These are phyloP conservation scores for Zophobas morio DNA, from an alignment of 1,140 invertebrate species.

Conservation along the genomic window DNA sequence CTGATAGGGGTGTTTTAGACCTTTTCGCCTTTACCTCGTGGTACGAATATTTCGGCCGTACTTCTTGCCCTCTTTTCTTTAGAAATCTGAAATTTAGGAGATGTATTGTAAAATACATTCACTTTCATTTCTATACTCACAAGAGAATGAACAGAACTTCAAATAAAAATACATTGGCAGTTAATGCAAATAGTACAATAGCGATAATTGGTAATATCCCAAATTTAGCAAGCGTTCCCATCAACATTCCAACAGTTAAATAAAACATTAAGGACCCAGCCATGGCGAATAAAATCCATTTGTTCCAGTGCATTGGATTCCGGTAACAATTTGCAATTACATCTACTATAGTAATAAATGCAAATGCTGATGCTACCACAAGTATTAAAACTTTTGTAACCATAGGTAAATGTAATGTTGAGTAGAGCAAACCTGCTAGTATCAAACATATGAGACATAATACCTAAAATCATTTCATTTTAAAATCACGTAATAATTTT, in stretches of 20 bases:
- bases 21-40: too few species aligned
- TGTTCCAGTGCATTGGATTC: slow-evolving; percentile 23
- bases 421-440: background rate
- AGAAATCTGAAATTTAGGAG: too few species aligned
- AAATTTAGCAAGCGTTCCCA: background rate
- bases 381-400: background rate
- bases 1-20: too few species aligned
- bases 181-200: background rate
- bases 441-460: slow-evolving; percentile 3
- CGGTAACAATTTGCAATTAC: slow-evolving; percentile 1
- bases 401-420: background rate
- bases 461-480: slow-evolving; percentile 1
- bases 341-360: slow-evolving; percentile 15
- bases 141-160: too few species aligned
- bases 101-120: too few species aligned
- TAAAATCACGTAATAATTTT: too few species aligned
- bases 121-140: too few species aligned
- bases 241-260: slow-evolving; percentile 2
- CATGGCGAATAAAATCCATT: slow-evolving; percentile 19
- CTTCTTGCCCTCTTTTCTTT: too few species aligned
- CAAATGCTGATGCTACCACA: background rate
- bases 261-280: slow-evolving; percentile 6
- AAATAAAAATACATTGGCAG: background rate
- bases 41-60: too few species aligned
- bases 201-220: background rate